phyloP scores from a whole-genome alignment of 2,113 vertebrate genomes.

The Phaetusa simplex region DNA sequence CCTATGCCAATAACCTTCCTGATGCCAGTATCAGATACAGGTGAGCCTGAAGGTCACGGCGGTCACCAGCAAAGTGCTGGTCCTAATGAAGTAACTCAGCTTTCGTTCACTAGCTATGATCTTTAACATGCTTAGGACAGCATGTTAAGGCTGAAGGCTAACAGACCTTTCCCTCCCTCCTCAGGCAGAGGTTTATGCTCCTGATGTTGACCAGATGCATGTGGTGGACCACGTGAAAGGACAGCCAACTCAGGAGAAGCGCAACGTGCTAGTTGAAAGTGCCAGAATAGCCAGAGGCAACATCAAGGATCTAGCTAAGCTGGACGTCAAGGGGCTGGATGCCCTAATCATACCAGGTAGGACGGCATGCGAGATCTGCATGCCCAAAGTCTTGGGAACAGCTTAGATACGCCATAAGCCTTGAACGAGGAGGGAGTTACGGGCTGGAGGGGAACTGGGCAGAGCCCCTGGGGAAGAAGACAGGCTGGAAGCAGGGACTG shows the following conservation, averaged over 20 bases:
- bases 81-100: background rate
- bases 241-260: constrained; percentile 76
- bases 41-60: background rate
- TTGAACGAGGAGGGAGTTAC: background rate
- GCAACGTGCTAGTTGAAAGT: constrained; percentile 87
- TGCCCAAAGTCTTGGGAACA: background rate
- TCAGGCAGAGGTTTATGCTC: constrained; percentile 85
- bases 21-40: background rate
- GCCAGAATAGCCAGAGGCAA: constrained; percentile 85
- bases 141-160: background rate
- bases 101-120: background rate
- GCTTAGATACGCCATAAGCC: background rate
- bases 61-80: background rate
- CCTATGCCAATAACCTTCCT: background rate
- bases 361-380: rapidly evolving
- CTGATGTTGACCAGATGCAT: constrained; percentile 86
- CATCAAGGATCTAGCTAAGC: constrained; percentile 80
- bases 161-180: background rate
- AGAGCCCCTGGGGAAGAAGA: background rate
- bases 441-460: background rate
- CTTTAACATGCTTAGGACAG: rapidly evolving
- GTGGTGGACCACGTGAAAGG: constrained; percentile 85
- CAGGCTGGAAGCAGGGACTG: background rate
- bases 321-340: constrained; percentile 77
- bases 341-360: constrained; percentile 87